Percentiles rank a stretch among this genome's conserved stretches.
phyloP scores from a whole-genome alignment of 2,797 vertebrate species.

The Lepilemur septentrionalis region DNA sequence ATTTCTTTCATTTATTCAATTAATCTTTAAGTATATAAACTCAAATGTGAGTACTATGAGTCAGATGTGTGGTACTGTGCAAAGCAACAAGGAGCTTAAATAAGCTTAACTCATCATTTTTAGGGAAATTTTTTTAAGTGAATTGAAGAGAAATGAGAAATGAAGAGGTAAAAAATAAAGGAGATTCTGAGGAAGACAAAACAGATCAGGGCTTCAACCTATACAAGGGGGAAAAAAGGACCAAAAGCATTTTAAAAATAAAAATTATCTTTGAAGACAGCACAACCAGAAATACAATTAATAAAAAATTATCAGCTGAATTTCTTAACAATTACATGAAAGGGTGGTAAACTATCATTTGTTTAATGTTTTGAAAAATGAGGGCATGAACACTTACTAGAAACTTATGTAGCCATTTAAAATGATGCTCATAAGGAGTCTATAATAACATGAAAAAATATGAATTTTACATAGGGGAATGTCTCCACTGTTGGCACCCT shows the following conservation, averaged over 20 bases:
- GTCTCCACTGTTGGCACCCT: background rate
- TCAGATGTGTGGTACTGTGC: background rate
- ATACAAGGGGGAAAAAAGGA: background rate
- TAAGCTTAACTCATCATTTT: background rate
- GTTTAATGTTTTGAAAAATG: conserved; percentile 37
- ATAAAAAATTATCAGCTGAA: background rate
- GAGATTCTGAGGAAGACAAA: conserved; percentile 9
- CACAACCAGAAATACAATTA: conserved; percentile 8
- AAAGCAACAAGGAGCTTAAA: conserved; percentile 24
- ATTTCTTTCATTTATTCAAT: conserved; percentile 17
- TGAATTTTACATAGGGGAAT: background rate
- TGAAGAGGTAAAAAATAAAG: conserved; percentile 24
- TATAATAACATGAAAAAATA: background rate
- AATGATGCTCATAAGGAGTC: background rate
- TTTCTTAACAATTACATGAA: conserved; percentile 27
- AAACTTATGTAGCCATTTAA: conserved; percentile 22
- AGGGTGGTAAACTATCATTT: background rate
- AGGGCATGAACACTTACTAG: background rate
- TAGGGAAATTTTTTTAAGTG: background rate
- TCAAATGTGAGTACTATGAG: background rate
- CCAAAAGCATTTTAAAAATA: background rate
- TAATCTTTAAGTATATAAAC: conserved; percentile 17
- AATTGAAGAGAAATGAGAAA: conserved; percentile 23
- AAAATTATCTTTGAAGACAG: background rate
- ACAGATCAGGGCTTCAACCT: background rate